Evolutionary conservation across 1,140 invertebrate species (phyloP).

Genomic region (Ephestia elutella): DNA sequence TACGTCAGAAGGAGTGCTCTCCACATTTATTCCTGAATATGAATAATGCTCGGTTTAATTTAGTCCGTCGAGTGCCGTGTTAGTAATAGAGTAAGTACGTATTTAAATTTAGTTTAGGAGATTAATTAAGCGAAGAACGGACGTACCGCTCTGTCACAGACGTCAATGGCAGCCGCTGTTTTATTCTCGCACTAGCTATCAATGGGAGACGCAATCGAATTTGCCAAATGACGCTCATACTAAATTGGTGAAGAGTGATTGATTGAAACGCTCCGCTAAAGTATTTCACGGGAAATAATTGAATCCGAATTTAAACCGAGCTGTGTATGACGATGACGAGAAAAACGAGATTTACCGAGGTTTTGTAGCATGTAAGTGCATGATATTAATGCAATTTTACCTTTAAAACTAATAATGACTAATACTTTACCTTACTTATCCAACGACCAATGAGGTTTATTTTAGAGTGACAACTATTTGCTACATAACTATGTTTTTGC

Average conservation of each 20-base stretch:
- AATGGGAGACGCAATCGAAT: conserved; percentile 63
- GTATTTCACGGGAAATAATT: conserved; percentile 61
- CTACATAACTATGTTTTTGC: too few species aligned
- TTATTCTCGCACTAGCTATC: conserved; percentile 54
- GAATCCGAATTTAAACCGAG: conserved; percentile 41
- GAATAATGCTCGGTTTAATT: conserved; percentile 49
- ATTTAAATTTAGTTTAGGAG: conserved; percentile 64
- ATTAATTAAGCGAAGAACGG: conserved; percentile 56
- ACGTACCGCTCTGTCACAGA: conserved; percentile 47
- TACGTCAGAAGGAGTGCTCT: conserved; percentile 25
- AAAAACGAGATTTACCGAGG: background rate
- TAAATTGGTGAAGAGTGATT: conserved; percentile 70
- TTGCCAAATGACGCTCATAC: conserved; percentile 69
- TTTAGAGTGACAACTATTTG: too few species aligned
- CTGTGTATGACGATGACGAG: background rate
- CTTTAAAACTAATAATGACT: too few species aligned
- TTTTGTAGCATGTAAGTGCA: background rate
- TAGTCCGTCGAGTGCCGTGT: conserved; percentile 30
- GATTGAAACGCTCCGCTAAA: conserved; percentile 61
- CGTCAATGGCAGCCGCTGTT: conserved; percentile 61
- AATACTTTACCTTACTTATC: too few species aligned
- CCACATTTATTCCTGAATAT: conserved; percentile 21
- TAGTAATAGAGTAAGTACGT: conserved; percentile 35
- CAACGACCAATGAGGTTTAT: too few species aligned
- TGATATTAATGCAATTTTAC: too few species aligned